Percentiles rank a stretch among this genome's conserved stretches.
These are phyloP conservation scores for Unio pictorum DNA, from an alignment of 2,888 invertebrate species.

Conservation along the genomic window DNA sequence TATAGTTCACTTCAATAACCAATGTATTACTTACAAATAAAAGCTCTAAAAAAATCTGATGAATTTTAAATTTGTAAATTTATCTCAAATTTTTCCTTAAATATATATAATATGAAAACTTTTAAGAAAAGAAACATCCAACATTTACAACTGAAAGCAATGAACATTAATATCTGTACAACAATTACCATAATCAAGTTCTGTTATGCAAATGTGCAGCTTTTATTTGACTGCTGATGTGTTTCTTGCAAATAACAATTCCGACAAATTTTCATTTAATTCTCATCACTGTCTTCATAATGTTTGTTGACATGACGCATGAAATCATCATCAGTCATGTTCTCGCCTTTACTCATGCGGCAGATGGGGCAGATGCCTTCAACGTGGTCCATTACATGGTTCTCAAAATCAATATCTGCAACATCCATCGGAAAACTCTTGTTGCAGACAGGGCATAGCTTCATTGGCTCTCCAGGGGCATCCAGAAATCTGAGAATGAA, in stretches of 20 bases:
- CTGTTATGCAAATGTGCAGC: too few relatives aligned
- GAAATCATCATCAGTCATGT: constrained; percentile 41
- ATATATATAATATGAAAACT: too few relatives aligned
- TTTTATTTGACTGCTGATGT: too few relatives aligned
- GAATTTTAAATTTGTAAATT: too few relatives aligned
- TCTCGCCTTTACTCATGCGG: constrained; percentile 42
- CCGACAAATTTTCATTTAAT: constrained; percentile 1
- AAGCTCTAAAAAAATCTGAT: too few relatives aligned
- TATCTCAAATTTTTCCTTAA: too few relatives aligned
- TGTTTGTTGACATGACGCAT: constrained; percentile 50
- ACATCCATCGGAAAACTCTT: constrained; percentile 47
- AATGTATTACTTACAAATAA: too few relatives aligned
- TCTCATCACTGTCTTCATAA: constrained; percentile 10
- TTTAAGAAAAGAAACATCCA: too few relatives aligned
- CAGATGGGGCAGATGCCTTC: constrained; percentile 62
- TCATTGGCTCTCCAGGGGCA: constrained; percentile 57
- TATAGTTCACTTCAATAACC: too few relatives aligned
- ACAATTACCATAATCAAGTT: too few relatives aligned
- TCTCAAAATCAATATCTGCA: constrained; percentile 47
- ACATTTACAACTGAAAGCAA: too few relatives aligned
- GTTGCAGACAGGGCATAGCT: constrained; percentile 56
- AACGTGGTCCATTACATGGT: constrained; percentile 57
- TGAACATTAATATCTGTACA: too few relatives aligned
- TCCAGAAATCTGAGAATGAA: constrained; percentile 47
- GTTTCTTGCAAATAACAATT: not conserved